Evolutionary conservation across 2,888 invertebrate genomes (phyloP), one percentile per base, ranked within the genome.

Genomic region (Sympetrum striolatum): DNA sequence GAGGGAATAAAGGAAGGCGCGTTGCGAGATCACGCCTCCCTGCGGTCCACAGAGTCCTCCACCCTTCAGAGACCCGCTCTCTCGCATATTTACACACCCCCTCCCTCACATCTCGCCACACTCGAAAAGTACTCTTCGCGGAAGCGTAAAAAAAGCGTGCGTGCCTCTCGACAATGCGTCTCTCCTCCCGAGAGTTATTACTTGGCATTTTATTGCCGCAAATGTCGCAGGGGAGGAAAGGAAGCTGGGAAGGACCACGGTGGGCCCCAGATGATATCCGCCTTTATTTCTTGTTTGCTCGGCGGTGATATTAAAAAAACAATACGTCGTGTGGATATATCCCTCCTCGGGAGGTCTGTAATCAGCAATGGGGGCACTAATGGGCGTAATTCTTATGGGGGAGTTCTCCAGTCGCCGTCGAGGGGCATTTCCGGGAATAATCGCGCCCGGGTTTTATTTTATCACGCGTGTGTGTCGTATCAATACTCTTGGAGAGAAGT

Each of bases 391-490:
- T 58, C 58, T 22, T 31, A 53, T 5, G 18, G 60, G 5, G 25
- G 8, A n/a, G 64, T 4, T 64, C 64, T 64, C 64, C 10, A 22
- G 64, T 64, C 64, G 64, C n/a, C 25, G 22, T 82, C 22, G 58
- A 8, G 37, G 31, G 58, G 15, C 31, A 82, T 44, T 44, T 53
- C 22, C 58, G 82, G 31, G 58, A 58, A 35, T 82, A 82, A 82
- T 82, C 82, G 82, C 58, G 58, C 53, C 18, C 15, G 53, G 48
- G 25, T 14, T 35, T n/a, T 58, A 60, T 82, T 44, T 82, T 58
- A 82, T 82, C 82, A 35, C 35, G 31, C n/a, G 64, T n/a, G 58
- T 82, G 82, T 82, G 58, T 82, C 82, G 53, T 82, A 82, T 82
- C 82, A 58, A 58, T 35, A 58, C 18, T 58, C 82, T 82, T 82